A percentile compares a stretch with the other conserved stretches of the same genome.
Evolutionary conservation across 2,888 invertebrate genomes (phyloP).

Genomic region (Chaitophorus viminalis): DNA sequence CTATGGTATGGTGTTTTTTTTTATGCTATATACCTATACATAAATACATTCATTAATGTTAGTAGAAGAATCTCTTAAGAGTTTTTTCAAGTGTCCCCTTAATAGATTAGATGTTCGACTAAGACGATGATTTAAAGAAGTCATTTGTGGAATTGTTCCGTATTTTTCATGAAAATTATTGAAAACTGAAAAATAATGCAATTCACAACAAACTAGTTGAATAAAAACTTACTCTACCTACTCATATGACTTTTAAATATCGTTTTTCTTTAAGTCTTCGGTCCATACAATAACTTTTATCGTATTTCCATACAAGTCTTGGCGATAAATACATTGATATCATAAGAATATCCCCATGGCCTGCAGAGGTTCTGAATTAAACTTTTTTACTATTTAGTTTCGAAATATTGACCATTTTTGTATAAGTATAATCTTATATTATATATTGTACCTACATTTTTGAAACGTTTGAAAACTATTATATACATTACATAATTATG

Average conservation of each 20-base stretch:
- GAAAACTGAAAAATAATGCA: background rate
- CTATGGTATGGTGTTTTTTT: background rate
- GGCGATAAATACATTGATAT: too few species aligned
- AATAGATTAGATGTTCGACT: background rate
- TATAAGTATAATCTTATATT: too few species aligned
- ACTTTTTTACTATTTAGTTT: background rate
- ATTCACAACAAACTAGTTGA: background rate
- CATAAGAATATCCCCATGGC: too few species aligned
- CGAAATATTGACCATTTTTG: background rate
- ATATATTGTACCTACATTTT: too few species aligned
- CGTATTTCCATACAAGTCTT: too few species aligned
- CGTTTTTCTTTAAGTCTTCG: background rate
- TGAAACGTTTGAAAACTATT: too few species aligned
- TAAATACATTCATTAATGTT: too few species aligned
- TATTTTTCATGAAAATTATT: background rate
- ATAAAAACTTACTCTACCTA: background rate
- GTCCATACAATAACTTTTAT: too few species aligned
- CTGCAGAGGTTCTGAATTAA: too few species aligned
- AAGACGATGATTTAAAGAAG: background rate
- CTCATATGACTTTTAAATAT: background rate
- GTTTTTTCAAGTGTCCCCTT: background rate
- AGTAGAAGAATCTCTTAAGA: background rate
- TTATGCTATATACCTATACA: background rate
- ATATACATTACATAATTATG: too few species aligned
- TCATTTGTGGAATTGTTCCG: background rate